These are phyloP conservation scores for Drosophila mercatorum DNA, from an alignment of 2,888 invertebrate genomes.

Conservation along the genomic window DNA sequence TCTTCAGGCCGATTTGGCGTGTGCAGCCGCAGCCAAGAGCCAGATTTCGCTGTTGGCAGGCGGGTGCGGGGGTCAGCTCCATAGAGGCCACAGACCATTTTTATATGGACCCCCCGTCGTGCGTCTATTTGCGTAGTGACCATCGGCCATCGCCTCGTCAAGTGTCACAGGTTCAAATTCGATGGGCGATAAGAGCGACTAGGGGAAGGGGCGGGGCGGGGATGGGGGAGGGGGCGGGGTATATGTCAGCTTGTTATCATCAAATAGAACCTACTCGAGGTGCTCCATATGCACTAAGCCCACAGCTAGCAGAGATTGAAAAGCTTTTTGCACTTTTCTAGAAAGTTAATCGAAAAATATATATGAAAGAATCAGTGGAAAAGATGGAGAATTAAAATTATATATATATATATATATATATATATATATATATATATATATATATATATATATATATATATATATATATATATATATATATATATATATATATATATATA, in stretches of 20 bases:
- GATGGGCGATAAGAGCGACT: slow-evolving; percentile 21
- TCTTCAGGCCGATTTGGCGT: not conserved
- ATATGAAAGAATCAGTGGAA: not conserved
- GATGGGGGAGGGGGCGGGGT: not conserved
- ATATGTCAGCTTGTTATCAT: slow-evolving; percentile 26
- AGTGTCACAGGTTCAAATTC: slow-evolving; percentile 37
- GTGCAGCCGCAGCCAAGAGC: not conserved
- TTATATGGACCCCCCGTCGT: slow-evolving; percentile 37
- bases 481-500: too few species aligned
- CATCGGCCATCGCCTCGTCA: slow-evolving; percentile 13
- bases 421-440: not conserved
- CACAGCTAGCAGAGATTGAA: not conserved
- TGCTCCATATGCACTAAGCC: not conserved
- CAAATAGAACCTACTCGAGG: slow-evolving; percentile 12
- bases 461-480: not conserved
- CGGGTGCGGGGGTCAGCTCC: not conserved
- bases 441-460: not conserved
- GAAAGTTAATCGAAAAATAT: not conserved
- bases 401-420: not conserved
- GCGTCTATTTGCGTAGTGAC: slow-evolving; percentile 16
- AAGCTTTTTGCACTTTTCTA: slow-evolving; percentile 1
- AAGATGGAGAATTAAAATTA: too few species aligned
- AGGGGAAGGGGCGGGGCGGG: not conserved
- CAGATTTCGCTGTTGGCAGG: not conserved
- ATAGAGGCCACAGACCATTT: not conserved